Base-by-base conservation (phyloP, 2,113 vertebrate species). In the Prochilodus magdalenae region DNA sequence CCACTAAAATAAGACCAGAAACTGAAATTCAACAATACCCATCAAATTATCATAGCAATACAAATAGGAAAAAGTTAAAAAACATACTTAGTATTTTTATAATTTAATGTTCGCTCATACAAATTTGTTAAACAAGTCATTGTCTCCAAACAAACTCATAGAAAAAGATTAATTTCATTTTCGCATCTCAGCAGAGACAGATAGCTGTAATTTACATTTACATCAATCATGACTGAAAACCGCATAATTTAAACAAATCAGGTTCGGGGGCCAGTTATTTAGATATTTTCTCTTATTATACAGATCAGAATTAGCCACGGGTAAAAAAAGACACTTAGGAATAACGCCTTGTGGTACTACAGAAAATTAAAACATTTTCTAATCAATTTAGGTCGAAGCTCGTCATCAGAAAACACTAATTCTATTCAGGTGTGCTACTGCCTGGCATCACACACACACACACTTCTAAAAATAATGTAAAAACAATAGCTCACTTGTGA, bases 381-480 rank as follows among this genome's bases (percentile, higher is more conserved):
- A 82, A 79, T 40, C 33, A 59, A 79, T 73, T 29, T 30, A n/a
- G 66, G 76, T 40, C 63, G n/a, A 51, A 65, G 76, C 75, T 53
- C n/a, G 16, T 88, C 80, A 87, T 83, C 82, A 84, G 89, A 86
- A 88, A 84, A 86, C 26, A 81, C 89, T 80, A 86, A 65, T 53
- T 84, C 51, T 36, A 78, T 47, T 66, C 33, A 83, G 18, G 55
- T n/a, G 70, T 49, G 22, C 44, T 70, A 44, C 66, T 36, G 73
- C n/a, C 12, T 79, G 55, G 63, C 70, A 60, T 66, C 40, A 73
- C 73, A 75, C 44, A 78, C 86, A 73, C 86, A 83, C 83, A 70
- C 75, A 77, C 67, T 63, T 84, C 82, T 87, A 87, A 88, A 85
- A 87, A 69, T 27, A 74, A 86, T 51, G 72, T 75, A 88, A 84